Percentiles rank a stretch among this genome's conserved stretches.
phyloP scores from a whole-genome alignment of 2,797 vertebrate species.

The Sparus aurata region DNA sequence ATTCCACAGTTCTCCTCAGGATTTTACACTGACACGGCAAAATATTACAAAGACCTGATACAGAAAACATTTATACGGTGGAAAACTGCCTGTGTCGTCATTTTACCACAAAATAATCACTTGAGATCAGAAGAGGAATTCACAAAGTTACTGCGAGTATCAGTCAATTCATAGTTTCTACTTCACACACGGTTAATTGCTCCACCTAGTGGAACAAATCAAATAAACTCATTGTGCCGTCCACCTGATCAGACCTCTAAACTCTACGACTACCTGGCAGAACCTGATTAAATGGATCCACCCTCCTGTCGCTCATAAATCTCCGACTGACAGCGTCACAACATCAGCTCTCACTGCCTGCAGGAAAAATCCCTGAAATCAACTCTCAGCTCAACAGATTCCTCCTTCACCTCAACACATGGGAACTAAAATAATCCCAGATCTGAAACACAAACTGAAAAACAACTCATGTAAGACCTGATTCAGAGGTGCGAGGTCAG shows the following conservation, averaged over 20 bases:
- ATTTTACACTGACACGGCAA: not conserved
- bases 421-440: no score
- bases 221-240: not conserved
- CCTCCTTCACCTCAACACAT: no score
- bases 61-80: not conserved
- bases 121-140: not conserved
- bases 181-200: conserved; percentile 1
- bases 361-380: no score
- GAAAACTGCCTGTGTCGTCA: no score
- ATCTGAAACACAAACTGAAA: no score
- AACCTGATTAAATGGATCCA: no score
- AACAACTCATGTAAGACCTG: no score
- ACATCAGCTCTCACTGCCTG: no score
- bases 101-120: not conserved
- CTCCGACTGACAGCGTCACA: no score
- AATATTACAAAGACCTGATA: not conserved
- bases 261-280: not conserved
- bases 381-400: no score
- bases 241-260: not conserved
- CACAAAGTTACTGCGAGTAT: not conserved
- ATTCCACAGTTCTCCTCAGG: not conserved
- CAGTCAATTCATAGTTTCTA: not conserved
- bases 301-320: no score
- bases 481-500: no score
- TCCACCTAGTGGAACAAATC: conserved; percentile 26